phyloP scores from a whole-genome alignment of 1,140 invertebrate genomes.

The Hestina assimilis region DNA sequence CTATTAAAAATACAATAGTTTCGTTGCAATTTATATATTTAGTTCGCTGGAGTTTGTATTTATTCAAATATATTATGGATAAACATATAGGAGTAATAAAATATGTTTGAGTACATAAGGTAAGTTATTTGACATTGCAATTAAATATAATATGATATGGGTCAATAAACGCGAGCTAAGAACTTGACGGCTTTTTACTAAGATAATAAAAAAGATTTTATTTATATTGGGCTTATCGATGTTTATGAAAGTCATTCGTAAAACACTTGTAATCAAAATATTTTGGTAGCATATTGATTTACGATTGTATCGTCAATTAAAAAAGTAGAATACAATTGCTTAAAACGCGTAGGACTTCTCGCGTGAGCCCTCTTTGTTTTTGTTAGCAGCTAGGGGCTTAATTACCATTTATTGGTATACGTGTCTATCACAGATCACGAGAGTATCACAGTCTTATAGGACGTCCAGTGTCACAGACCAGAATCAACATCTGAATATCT shows the following conservation, averaged over 20 bases:
- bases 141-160: background rate
- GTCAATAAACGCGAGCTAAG: no score
- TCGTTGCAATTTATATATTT: no score
- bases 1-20: no score
- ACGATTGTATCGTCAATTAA: no score
- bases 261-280: constrained; percentile 13
- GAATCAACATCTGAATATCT: constrained; percentile 30
- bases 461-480: constrained; percentile 28
- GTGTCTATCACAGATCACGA: constrained; percentile 40
- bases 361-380: constrained; percentile 15
- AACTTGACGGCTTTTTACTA: constrained; percentile 3
- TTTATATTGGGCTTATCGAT: constrained; percentile 27
- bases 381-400: constrained; percentile 39
- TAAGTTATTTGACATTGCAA: background rate
- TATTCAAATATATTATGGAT: no score
- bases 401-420: constrained; percentile 65
- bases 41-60: no score
- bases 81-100: no score
- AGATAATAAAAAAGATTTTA: constrained; percentile 10
- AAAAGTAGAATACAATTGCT: no score
- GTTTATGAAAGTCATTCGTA: constrained; percentile 30
- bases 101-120: no score
- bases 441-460: constrained; percentile 39
- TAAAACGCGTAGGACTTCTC: constrained; percentile 17
- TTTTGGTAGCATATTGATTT: constrained; percentile 1